Evolutionary conservation across 2,888 invertebrate species (phyloP).

Genomic region (Sphaerophoria rueppellii): DNA sequence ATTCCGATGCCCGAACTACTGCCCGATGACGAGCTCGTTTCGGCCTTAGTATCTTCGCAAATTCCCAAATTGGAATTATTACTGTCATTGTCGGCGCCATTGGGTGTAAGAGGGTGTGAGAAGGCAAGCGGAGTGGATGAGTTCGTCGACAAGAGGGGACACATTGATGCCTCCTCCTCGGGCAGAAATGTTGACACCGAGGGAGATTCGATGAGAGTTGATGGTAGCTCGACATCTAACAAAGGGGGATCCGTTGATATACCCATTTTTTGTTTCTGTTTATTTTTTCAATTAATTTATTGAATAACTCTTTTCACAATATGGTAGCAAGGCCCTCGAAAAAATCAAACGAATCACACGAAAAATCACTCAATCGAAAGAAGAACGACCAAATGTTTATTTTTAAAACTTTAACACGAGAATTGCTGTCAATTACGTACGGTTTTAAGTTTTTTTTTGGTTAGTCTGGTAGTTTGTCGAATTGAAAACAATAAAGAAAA

Average conservation of each 20-base stretch:
- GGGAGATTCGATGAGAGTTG: slow-evolving; percentile 79
- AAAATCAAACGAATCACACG: background rate
- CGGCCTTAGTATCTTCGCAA: slow-evolving; percentile 78
- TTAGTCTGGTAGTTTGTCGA: slow-evolving; percentile 1
- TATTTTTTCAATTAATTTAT: background rate
- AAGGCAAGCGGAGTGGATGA: slow-evolving; percentile 85
- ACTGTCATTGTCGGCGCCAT: slow-evolving; percentile 83
- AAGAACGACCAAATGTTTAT: slow-evolving; percentile 42
- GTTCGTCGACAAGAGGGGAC: slow-evolving; percentile 85
- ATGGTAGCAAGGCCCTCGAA: slow-evolving; percentile 8
- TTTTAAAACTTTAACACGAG: slow-evolving; percentile 34
- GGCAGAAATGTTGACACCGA: slow-evolving; percentile 81
- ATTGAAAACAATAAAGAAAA: slow-evolving; percentile 35
- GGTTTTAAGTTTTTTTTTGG: slow-evolving; percentile 13
- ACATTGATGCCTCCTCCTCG: slow-evolving; percentile 87
- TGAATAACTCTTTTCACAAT: slow-evolving; percentile 21
- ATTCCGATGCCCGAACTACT: slow-evolving; percentile 81
- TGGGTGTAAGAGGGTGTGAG: slow-evolving; percentile 85
- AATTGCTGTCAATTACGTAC: slow-evolving; percentile 23
- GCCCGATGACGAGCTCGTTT: slow-evolving; percentile 80
- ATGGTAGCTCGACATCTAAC: slow-evolving; percentile 79
- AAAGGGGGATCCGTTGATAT: slow-evolving; percentile 80
- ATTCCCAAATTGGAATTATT: slow-evolving; percentile 77
- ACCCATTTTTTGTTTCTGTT: slow-evolving; percentile 77
- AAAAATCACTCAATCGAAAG: background rate